Evolutionary conservation across 2,888 invertebrate species (phyloP).

Genomic region (Anoplius nigerrimus): DNA sequence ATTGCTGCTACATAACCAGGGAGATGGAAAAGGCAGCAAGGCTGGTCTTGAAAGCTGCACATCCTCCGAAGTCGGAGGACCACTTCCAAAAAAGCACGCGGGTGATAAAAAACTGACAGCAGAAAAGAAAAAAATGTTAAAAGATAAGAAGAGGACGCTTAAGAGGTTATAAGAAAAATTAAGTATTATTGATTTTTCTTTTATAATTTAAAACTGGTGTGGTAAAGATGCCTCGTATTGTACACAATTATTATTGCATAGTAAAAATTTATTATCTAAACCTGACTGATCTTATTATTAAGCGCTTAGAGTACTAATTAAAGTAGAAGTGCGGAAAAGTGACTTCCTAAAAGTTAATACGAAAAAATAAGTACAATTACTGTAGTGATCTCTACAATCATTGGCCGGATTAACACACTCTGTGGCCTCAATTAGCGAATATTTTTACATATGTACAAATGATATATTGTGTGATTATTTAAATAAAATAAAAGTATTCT

Average conservation of each 20-base stretch:
- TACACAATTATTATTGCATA: constrained; percentile 64
- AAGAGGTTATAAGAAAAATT: constrained; percentile 85
- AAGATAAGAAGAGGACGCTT: constrained; percentile 90
- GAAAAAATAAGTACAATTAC: constrained; percentile 44
- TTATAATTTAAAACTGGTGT: constrained; percentile 66
- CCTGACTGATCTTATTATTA: constrained; percentile 65
- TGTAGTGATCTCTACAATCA: constrained; percentile 49
- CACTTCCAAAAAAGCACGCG: constrained; percentile 90
- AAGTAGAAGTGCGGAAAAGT: constrained; percentile 41
- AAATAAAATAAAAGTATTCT: constrained; percentile 65
- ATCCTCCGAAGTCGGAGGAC: constrained; percentile 79
- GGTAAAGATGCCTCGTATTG: constrained; percentile 65
- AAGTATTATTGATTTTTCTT: constrained; percentile 48
- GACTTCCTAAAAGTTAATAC: constrained; percentile 47
- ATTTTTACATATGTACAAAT: constrained; percentile 73
- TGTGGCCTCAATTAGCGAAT: constrained; percentile 61
- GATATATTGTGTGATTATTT: constrained; percentile 66
- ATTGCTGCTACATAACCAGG: constrained; percentile 47
- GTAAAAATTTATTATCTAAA: constrained; percentile 64
- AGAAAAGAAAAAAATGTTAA: constrained; percentile 84
- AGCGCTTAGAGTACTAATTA: constrained; percentile 57
- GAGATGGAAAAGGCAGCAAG: constrained; percentile 72
- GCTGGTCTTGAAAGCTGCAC: constrained; percentile 72
- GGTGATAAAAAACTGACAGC: constrained; percentile 85
- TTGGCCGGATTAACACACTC: constrained; percentile 46